Evolutionary conservation across 2,797 vertebrate genomes (phyloP).

Genomic region (Megaceryle alcyon): DNA sequence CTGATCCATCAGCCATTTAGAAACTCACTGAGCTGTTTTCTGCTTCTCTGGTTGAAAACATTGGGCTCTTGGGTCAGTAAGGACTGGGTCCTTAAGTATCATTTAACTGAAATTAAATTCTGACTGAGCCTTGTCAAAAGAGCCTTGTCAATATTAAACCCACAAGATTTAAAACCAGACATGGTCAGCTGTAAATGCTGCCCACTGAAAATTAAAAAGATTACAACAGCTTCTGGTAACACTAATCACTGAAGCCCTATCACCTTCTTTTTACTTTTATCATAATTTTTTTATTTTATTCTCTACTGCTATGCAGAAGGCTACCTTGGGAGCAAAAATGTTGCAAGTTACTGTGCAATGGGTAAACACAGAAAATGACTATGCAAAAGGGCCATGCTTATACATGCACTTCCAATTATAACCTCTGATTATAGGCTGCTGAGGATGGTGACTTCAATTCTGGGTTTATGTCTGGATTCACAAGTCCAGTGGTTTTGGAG

Average conservation of each 20-base stretch:
- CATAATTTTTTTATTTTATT: not conserved
- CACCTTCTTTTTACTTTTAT: not conserved
- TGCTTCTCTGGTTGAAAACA: not conserved
- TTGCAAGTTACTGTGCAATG: not conserved
- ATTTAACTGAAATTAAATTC: not conserved
- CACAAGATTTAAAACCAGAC: not conserved
- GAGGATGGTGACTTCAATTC: not conserved
- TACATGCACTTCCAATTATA: not conserved
- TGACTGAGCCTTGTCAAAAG: not conserved
- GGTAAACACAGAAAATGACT: not conserved
- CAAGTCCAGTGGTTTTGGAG: not conserved
- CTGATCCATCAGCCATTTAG: fast-evolving
- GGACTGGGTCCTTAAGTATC: not conserved
- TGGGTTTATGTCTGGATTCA: not conserved
- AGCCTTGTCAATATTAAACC: not conserved
- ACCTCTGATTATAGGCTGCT: not conserved
- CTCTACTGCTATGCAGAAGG: not conserved
- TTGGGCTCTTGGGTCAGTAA: not conserved
- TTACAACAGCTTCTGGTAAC: not conserved
- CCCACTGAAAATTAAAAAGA: not conserved
- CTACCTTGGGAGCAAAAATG: not conserved
- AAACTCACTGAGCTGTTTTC: not conserved
- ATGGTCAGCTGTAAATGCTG: not conserved
- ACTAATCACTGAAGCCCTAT: not conserved
- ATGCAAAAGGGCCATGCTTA: not conserved